Evolutionary conservation across 2,797 vertebrate species (phyloP), one percentile per base, ranked within the genome.

Genomic region (Tangara arthus): DNA sequence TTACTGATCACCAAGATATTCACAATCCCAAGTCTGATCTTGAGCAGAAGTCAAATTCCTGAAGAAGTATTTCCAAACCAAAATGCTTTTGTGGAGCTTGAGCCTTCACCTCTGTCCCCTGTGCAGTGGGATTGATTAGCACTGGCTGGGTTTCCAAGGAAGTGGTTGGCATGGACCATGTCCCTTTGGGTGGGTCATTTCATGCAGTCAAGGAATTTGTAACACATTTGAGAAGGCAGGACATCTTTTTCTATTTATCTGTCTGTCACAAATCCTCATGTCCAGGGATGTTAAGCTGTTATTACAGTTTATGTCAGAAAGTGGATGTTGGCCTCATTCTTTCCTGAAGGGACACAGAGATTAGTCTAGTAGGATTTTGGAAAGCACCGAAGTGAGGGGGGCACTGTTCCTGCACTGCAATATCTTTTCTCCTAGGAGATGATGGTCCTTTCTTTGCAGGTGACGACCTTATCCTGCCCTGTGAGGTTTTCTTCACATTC

Each of bases 401-500:
- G 7, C 34, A 26, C 44, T 76, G 21, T 65, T 82, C 11, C 39
- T 84, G 46, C 35, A 64, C 55, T 78, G 61, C n/a, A 41, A 1
- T 55, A n/a, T 16, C 32, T 88, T 76, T 70, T 56, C 50, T 70
- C 22, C 26, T 26, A 35, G 65, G 56, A 70, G 26, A 70, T 32
- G 1, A 1, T 72, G 37, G 4, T 57, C 15, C 26, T 76, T 84
- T 70, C 28, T 76, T 73, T 59, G n/a, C 30, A 98, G 98, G 98
- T 59, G 96, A 97, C n/a, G 96, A 98, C 9, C 95, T 98, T 19
- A 15, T 95, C 22, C 94, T 98, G 41, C 39, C 84, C 19, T 98
- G 98, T 73, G 92, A 96, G 27, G 98, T 98, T 68, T 95, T 83
- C 44, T 98, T 98, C 79, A 97, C 95, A 3, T 98, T 97, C 71